A percentile compares a stretch with the other conserved stretches of the same genome.
Conservation (phyloP, 2,888 invertebrate species). For the Brachynemurus nebulosus region DNA sequence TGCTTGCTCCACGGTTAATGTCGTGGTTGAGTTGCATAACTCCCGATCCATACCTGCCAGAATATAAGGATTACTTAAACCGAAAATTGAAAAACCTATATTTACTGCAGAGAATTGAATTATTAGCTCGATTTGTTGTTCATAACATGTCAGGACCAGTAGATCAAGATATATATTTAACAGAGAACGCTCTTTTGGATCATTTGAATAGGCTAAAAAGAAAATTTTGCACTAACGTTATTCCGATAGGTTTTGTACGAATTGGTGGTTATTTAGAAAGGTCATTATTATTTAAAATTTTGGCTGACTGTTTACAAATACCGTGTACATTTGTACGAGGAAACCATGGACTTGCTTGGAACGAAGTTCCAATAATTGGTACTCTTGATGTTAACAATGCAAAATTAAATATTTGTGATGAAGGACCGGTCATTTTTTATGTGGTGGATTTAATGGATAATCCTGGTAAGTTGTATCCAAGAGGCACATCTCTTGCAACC, state of each 20-base stretch:
- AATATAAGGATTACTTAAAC: conserved; percentile 20
- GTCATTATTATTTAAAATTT: conserved; percentile 47
- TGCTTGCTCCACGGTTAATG: conserved; percentile 14
- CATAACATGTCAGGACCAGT: not conserved
- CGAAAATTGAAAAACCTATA: conserved; percentile 6
- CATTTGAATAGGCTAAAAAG: conserved; percentile 23
- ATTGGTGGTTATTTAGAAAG: conserved; percentile 47
- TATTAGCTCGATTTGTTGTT: conserved; percentile 7
- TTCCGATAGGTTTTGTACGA: conserved; percentile 43
- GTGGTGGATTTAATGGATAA: conserved; percentile 42
- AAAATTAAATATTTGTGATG: not conserved
- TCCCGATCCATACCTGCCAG: conserved; percentile 21
- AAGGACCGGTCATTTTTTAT: conserved; percentile 32
- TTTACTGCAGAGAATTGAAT: conserved; percentile 10
- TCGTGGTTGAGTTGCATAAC: conserved; percentile 23
- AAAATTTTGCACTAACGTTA: conserved; percentile 26
- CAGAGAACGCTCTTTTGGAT: conserved; percentile 19
- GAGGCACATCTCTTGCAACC: conserved; percentile 29
- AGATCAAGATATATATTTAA: conserved; percentile 3
- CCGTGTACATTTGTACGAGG: conserved; percentile 45
- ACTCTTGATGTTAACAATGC: conserved; percentile 13
- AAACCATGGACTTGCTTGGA: conserved; percentile 43
- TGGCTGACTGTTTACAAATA: conserved; percentile 47
- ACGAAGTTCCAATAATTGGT: conserved; percentile 46
- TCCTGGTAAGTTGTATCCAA: conserved; percentile 34